Evolutionary conservation across 2,113 vertebrate genomes (phyloP).

Genomic region (Pleuronectes platessa): DNA sequence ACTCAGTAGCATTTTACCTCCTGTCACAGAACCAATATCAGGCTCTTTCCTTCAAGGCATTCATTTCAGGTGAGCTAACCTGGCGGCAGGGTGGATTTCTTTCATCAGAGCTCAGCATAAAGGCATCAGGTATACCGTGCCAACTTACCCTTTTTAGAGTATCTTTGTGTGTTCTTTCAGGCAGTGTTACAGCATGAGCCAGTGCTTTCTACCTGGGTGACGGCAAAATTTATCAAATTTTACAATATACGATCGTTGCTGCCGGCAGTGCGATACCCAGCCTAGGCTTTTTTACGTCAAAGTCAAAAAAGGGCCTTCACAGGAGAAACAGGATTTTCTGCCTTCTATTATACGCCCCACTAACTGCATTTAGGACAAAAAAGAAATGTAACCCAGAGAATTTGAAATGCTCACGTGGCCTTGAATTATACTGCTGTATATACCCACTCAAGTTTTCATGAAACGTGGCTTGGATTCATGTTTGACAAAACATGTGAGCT

Average conservation of each 20-base stretch:
- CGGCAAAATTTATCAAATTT: conserved; percentile 71
- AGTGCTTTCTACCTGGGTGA: conserved; percentile 58
- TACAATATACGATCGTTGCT: conserved; percentile 73
- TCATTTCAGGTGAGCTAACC: conserved; percentile 70
- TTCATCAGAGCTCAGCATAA: conserved; percentile 70
- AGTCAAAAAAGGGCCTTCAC: conserved; percentile 68
- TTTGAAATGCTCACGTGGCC: conserved; percentile 52
- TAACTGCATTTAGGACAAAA: conserved; percentile 67
- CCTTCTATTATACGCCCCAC: conserved; percentile 60
- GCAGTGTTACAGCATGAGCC: conserved; percentile 38
- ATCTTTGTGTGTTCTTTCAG: conserved; percentile 59
- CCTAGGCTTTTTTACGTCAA: conserved; percentile 69
- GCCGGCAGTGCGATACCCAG: conserved; percentile 50
- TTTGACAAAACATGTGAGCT: background rate
- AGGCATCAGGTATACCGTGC: conserved; percentile 60
- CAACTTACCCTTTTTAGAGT: conserved; percentile 52
- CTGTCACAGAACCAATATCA: conserved; percentile 44
- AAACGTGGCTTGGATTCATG: conserved; percentile 19
- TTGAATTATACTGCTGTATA: conserved; percentile 12
- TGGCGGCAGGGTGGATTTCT: conserved; percentile 65
- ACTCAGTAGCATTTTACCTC: conserved; percentile 46
- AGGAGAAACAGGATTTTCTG: conserved; percentile 76
- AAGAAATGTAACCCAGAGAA: conserved; percentile 57
- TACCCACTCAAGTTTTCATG: conserved; percentile 1
- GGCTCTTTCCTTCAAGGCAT: conserved; percentile 58